Evolutionary conservation across 2,797 vertebrate genomes (phyloP).

Genomic region (Muraenolepis orangiensis): DNA sequence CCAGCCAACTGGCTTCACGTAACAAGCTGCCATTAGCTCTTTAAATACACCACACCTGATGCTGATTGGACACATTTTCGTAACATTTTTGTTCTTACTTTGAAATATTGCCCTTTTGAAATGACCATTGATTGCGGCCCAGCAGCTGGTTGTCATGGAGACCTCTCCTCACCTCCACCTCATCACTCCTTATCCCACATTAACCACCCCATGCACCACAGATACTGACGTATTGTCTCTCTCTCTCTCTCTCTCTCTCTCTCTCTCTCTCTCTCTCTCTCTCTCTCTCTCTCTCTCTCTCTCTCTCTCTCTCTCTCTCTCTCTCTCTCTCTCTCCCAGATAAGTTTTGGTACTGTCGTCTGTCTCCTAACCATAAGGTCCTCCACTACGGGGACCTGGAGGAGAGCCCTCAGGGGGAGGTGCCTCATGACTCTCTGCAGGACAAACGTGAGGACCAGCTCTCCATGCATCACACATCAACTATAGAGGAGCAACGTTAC

Average conservation of each 20-base stretch:
- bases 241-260: neutral
- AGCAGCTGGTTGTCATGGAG: neutral
- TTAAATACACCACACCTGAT: neutral
- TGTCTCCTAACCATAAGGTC: conserved; percentile 98
- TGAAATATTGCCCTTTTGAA: neutral
- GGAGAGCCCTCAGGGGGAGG: conserved; percentile 95
- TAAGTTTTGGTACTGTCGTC: conserved; percentile 98
- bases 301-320: conserved; percentile 4
- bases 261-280: neutral
- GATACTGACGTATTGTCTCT: neutral
- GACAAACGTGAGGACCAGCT: conserved; percentile 87
- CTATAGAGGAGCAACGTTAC: too few relatives aligned
- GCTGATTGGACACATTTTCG: neutral
- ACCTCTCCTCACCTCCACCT: neutral
- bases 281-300: neutral
- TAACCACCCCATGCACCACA: neutral
- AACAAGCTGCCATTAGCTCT: neutral
- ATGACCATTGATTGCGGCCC: neutral
- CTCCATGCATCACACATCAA: too few relatives aligned
- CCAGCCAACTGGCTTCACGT: neutral
- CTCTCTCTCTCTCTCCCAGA: conserved; percentile 70
- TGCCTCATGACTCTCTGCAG: conserved; percentile 94
- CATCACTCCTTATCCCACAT: neutral
- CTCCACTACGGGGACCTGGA: conserved; percentile 98
- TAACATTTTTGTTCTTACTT: neutral